Conservation (phyloP, 2,797 vertebrate genomes). For the Sitta carolinensis region DNA sequence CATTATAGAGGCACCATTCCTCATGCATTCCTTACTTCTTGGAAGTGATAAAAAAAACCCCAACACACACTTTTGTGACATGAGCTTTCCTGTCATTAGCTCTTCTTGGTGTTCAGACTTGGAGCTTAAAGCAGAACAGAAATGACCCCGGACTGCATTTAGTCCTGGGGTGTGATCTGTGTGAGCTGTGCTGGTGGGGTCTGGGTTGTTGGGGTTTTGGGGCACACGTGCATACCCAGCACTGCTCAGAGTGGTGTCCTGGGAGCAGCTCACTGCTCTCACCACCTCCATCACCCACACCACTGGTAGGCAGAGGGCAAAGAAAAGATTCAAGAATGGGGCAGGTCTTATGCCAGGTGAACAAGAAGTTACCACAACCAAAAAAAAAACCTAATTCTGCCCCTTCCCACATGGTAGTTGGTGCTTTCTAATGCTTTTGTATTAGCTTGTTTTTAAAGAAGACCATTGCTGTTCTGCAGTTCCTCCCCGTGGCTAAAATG, state of each 20-base stretch:
- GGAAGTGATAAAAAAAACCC: not conserved
- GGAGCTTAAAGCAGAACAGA: not conserved
- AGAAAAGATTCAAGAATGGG: not conserved
- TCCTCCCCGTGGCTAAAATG: not conserved
- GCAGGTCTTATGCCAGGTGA: accelerated
- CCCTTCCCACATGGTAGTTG: not conserved
- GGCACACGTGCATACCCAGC: not conserved
- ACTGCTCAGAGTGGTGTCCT: not conserved
- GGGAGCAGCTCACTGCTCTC: not conserved
- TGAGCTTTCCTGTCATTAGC: not conserved
- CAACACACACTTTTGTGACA: not conserved
- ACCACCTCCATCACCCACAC: not conserved
- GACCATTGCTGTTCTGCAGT: not conserved
- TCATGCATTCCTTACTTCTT: not conserved
- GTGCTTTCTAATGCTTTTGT: not conserved
- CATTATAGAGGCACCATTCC: accelerated
- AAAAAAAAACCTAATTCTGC: not conserved
- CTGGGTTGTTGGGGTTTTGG: not conserved
- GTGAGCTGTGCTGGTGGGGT: not conserved
- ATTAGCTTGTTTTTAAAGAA: not conserved
- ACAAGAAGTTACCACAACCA: not conserved
- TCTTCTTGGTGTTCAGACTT: not conserved
- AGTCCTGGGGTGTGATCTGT: not conserved
- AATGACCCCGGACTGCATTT: not conserved
- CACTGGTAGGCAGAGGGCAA: not conserved